phyloP scores from a whole-genome alignment of 1,140 invertebrate species.

The Dolichoris vasculosae region DNA sequence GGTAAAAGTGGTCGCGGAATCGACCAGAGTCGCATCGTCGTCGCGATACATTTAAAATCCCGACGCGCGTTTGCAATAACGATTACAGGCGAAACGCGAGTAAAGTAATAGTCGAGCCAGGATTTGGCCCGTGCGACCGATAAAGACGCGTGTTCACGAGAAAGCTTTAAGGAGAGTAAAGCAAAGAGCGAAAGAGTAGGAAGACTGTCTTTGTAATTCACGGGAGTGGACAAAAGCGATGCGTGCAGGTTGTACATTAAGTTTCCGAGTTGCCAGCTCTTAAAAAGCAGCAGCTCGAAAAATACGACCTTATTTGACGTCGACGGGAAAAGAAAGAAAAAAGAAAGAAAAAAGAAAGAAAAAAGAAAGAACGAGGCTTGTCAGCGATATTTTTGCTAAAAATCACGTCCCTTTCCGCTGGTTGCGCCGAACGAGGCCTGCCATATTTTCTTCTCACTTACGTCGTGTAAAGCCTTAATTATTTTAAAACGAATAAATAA shows the following conservation, averaged over 20 bases:
- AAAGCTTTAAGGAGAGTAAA: neutral
- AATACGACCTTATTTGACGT: conserved; percentile 23
- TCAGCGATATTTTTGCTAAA: neutral
- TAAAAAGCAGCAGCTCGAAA: neutral
- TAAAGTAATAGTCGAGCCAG: neutral
- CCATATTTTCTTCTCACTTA: neutral
- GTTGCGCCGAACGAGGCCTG: neutral
- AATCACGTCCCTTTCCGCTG: neutral
- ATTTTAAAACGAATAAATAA: neutral
- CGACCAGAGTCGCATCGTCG: neutral
- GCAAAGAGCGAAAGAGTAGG: neutral
- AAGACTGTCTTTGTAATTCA: conserved; percentile 1
- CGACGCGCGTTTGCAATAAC: neutral
- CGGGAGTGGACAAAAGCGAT: conserved; percentile 13
- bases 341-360: no score
- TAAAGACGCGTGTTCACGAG: conserved; percentile 3
- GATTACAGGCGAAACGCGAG: neutral
- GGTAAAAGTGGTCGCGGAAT: no score
- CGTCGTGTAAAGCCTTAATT: neutral
- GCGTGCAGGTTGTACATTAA: conserved; percentile 20
- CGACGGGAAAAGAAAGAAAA: neutral
- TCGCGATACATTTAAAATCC: neutral
- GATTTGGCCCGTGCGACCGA: neutral
- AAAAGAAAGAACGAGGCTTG: conserved; percentile 11
- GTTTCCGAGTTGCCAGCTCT: neutral